Percentiles rank a stretch among this genome's conserved stretches.
phyloP scores from a whole-genome alignment of 2,797 vertebrate genomes.

The Etheostoma nigrum region DNA sequence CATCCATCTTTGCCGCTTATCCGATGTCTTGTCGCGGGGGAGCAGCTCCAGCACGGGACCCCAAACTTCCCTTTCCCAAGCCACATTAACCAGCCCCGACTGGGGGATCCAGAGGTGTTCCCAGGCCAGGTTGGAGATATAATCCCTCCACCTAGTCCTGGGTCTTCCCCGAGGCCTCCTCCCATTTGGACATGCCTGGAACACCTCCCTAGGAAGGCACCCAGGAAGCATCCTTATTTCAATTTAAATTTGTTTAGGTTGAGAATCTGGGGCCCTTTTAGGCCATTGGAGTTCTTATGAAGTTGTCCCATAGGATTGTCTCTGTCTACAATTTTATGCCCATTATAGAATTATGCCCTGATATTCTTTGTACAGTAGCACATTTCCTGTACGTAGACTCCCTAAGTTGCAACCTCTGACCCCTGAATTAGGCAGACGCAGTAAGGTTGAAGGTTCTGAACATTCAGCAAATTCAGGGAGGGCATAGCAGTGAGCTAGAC shows the following conservation, averaged over 20 bases:
- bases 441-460: slow-evolving; percentile 33
- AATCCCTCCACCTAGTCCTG: too few relatives aligned
- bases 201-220: too few relatives aligned
- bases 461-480: slow-evolving; percentile 53
- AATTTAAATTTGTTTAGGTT: neutral
- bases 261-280: neutral
- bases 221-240: neutral
- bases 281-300: neutral
- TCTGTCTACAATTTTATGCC: neutral
- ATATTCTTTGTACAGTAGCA: slow-evolving; percentile 8
- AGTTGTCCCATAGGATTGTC: neutral
- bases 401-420: slow-evolving; percentile 23
- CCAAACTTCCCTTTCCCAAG: too few relatives aligned
- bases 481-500: slow-evolving; percentile 18
- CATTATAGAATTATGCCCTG: neutral
- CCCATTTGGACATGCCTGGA: too few relatives aligned
- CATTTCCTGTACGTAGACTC: slow-evolving; percentile 19
- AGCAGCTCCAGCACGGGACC: too few relatives aligned
- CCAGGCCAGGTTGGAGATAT: too few relatives aligned
- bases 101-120: too few relatives aligned
- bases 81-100: too few relatives aligned
- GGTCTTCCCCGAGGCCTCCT: too few relatives aligned
- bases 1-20: too few relatives aligned
- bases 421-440: slow-evolving; percentile 10
- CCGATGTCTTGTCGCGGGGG: too few relatives aligned